phyloP scores from a whole-genome alignment of 2,797 vertebrate genomes.

The Silurus aristotelis region DNA sequence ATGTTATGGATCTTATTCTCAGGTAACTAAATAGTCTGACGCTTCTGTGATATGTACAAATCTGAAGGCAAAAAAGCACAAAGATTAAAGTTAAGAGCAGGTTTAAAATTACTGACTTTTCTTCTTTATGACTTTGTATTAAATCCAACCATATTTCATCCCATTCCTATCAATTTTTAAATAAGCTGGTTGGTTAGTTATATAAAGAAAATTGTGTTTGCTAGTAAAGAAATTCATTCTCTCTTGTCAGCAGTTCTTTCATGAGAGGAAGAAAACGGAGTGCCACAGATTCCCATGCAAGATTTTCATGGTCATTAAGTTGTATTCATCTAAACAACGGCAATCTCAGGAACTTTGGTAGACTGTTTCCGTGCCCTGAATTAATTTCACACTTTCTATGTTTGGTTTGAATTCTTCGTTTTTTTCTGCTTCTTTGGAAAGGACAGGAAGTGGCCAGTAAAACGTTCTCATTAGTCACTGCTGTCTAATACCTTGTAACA shows the following conservation, averaged over 20 bases:
- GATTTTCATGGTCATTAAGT: slow-evolving; percentile 32
- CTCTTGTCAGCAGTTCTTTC: slow-evolving; percentile 3
- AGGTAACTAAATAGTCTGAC: not conserved
- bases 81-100: not conserved
- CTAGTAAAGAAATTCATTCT: not conserved
- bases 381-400: slow-evolving; percentile 7
- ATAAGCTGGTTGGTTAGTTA: not conserved
- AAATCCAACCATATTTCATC: not conserved
- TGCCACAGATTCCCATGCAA: slow-evolving; percentile 19
- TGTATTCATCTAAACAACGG: slow-evolving; percentile 25
- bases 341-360: slow-evolving; percentile 11
- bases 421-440: slow-evolving; percentile 2
- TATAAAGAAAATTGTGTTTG: slow-evolving; percentile 1
- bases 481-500: slow-evolving; percentile 39
- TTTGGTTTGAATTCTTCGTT: slow-evolving; percentile 2
- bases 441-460: slow-evolving; percentile 3
- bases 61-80: not conserved
- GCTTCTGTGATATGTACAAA: not conserved
- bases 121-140: not conserved
- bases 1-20: not conserved
- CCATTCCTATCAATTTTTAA: not conserved
- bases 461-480: slow-evolving; percentile 29
- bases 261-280: slow-evolving; percentile 1
- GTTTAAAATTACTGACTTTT: not conserved
- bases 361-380: slow-evolving; percentile 26